These are phyloP conservation scores for Chionomys nivalis DNA, from an alignment of 2,113 vertebrate genomes.

Conservation along the genomic window DNA sequence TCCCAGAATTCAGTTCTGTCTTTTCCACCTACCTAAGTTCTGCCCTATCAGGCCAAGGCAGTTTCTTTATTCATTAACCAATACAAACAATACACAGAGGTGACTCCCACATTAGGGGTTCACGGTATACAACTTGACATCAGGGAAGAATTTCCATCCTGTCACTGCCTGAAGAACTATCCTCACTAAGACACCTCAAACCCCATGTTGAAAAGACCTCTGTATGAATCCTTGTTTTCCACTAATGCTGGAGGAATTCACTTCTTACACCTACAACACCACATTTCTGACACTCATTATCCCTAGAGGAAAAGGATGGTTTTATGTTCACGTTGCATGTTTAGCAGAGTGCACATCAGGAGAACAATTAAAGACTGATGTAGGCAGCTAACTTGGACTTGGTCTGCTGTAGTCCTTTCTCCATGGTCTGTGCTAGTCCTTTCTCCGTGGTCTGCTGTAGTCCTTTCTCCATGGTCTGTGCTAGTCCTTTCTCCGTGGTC, in stretches of 20 bases:
- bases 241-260: no score
- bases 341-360: not conserved
- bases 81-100: no score
- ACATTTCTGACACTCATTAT: not conserved
- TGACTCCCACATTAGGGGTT: no score
- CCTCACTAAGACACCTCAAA: not conserved
- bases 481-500: no score
- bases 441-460: no score
- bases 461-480: no score
- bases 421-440: no score
- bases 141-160: not conserved
- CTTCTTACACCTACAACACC: not conserved
- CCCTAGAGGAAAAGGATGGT: no score
- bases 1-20: no score
- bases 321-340: not conserved
- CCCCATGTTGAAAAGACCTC: not conserved
- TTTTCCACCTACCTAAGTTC: no score
- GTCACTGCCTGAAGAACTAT: not conserved
- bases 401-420: not conserved
- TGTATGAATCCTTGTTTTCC: not conserved
- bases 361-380: not conserved
- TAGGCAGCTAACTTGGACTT: not conserved
- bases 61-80: no score
- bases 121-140: rapidly evolving
- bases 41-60: no score